These are phyloP conservation scores for Nothocercus nigrocapillus DNA, from an alignment of 2,113 vertebrate genomes.

Conservation along the genomic window DNA sequence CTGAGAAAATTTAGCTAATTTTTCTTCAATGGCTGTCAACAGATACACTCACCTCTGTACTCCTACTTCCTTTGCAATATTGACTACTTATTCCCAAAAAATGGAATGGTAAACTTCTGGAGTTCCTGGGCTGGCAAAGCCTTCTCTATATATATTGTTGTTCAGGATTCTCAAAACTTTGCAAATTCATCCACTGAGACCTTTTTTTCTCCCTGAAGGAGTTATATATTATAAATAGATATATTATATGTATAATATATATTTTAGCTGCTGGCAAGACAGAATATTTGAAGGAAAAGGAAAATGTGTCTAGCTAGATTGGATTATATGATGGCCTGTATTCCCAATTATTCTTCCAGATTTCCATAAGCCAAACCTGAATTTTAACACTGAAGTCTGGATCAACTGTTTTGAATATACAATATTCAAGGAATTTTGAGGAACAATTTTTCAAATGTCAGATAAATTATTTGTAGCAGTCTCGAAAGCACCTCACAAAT, in stretches of 20 bases:
- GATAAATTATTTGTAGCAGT: neutral
- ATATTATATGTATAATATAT: neutral
- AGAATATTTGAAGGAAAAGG: neutral
- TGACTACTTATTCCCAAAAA: neutral
- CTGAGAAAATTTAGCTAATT: neutral
- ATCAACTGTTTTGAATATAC: neutral
- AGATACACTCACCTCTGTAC: neutral
- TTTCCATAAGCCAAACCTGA: neutral
- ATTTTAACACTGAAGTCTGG: neutral
- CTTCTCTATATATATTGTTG: neutral
- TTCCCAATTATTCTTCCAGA: neutral
- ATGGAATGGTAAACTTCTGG: neutral
- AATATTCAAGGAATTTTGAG: neutral
- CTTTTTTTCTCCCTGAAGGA: neutral
- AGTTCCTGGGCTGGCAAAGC: neutral
- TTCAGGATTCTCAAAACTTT: neutral
- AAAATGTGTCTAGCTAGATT: neutral
- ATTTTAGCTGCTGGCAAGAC: neutral
- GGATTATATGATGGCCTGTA: neutral
- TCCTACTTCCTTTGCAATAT: neutral
- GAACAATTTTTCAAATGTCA: neutral
- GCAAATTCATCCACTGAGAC: neutral
- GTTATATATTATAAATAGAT: neutral
- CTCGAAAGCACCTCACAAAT: rapidly evolving
- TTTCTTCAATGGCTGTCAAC: neutral